A percentile compares a stretch with the other conserved stretches of the same genome.
Evolutionary conservation across 64 coral and sea anemone genomes (phyloP).

Genomic region (Acropora tenuis): DNA sequence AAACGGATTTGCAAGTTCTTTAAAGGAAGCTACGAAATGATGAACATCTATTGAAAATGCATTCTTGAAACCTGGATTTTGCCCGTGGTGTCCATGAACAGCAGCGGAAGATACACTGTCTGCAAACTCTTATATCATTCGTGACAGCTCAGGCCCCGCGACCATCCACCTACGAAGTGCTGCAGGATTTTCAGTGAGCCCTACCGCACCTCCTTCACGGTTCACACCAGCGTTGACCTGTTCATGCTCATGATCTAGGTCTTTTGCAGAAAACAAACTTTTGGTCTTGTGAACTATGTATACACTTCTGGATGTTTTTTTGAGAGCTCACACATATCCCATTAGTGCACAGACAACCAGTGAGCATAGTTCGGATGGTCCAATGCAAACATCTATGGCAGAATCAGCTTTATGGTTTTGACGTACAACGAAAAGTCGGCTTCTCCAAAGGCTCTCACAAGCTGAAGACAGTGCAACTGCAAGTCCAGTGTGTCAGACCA

Average conservation of each 20-base stretch:
- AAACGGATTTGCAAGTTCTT: constrained; percentile 40
- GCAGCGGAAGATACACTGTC: neutral
- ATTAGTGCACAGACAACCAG: too few species aligned
- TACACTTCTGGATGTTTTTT: neutral
- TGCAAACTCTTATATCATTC: constrained; percentile 38
- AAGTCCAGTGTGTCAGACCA: neutral
- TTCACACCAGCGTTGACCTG: constrained; percentile 36
- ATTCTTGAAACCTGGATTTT: neutral
- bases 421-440: constrained; percentile 9
- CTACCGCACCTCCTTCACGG: constrained; percentile 34
- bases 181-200: constrained; percentile 41
- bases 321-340: too few species aligned
- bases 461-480: neutral
- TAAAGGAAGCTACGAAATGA: constrained; percentile 1
- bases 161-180: constrained; percentile 34
- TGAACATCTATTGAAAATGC: constrained; percentile 22
- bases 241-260: constrained; percentile 33
- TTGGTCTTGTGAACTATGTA: constrained; percentile 22
- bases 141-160: neutral
- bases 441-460: constrained; percentile 19
- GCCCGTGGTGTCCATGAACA: neutral
- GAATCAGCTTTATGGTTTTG: neutral
- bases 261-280: neutral
- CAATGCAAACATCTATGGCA: constrained; percentile 29
- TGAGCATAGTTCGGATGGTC: neutral